Conservation (phyloP, 1,140 invertebrate genomes). For the Drosophila carrolli region DNA sequence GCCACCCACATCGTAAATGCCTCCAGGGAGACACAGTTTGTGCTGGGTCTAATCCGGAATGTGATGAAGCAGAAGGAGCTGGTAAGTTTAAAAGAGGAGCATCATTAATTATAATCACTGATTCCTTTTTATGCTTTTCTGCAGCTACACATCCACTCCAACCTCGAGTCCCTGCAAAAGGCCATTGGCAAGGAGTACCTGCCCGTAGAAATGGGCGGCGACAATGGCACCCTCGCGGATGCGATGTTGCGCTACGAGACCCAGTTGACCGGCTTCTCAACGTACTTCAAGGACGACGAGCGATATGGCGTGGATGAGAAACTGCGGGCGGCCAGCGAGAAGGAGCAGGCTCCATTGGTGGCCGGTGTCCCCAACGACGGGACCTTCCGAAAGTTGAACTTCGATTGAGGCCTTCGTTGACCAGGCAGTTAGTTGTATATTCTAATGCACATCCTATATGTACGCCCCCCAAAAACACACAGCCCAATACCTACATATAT, state of each 20-base stretch:
- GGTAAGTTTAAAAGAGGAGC: constrained; percentile 37
- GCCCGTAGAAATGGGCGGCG: constrained; percentile 86
- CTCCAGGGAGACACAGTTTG: constrained; percentile 83
- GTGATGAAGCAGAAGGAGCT: constrained; percentile 82
- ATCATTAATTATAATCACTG: background rate
- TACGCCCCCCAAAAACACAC: constrained; percentile 29
- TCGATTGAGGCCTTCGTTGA: constrained; percentile 65
- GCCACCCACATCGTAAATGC: constrained; percentile 86
- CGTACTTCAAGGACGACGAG: constrained; percentile 86
- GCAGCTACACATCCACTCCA: constrained; percentile 76
- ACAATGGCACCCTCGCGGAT: constrained; percentile 85
- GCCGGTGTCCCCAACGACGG: constrained; percentile 39
- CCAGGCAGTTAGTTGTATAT: constrained; percentile 63
- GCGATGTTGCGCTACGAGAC: constrained; percentile 85
- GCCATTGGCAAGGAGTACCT: constrained; percentile 85
- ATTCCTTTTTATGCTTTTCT: background rate
- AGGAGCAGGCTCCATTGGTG: constrained; percentile 33
- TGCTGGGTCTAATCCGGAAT: constrained; percentile 65
- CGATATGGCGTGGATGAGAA: constrained; percentile 86
- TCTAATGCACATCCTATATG: constrained; percentile 64
- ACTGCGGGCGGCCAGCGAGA: constrained; percentile 79
- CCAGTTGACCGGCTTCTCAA: constrained; percentile 83
- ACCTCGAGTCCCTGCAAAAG: constrained; percentile 84
- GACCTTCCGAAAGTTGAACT: constrained; percentile 73
- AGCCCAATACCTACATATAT: constrained; percentile 28